These are phyloP conservation scores for human DNA, from an alignment of 2,113 vertebrate genomes.

Conservation along the genomic window GRCh38 chr5:17155001-17155500, in stretches of 20 bases:
- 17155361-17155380: not conserved
- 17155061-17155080: not conserved
- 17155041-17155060: not conserved
- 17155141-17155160: not conserved
- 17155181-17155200: not conserved
- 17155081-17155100: not conserved
- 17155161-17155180: not conserved
- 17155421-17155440: not conserved
- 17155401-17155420: not conserved
- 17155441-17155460: not conserved
- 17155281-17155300: not conserved
- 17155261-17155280: not conserved
- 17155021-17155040: not conserved
- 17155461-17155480: not conserved
- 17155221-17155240: not conserved
- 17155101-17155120: accelerated
- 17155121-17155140: not conserved
- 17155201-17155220: not conserved
- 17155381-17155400: not conserved
- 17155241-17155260: not conserved
- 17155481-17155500: not conserved
- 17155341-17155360: not conserved
- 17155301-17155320: not conserved
- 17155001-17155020: not conserved
- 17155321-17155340: not conserved